A percentile compares a stretch with the other conserved stretches of the same genome.
These are phyloP conservation scores for Lycocorax pyrrhopterus DNA, from an alignment of 2,113 vertebrate species.

Conservation along the genomic window DNA sequence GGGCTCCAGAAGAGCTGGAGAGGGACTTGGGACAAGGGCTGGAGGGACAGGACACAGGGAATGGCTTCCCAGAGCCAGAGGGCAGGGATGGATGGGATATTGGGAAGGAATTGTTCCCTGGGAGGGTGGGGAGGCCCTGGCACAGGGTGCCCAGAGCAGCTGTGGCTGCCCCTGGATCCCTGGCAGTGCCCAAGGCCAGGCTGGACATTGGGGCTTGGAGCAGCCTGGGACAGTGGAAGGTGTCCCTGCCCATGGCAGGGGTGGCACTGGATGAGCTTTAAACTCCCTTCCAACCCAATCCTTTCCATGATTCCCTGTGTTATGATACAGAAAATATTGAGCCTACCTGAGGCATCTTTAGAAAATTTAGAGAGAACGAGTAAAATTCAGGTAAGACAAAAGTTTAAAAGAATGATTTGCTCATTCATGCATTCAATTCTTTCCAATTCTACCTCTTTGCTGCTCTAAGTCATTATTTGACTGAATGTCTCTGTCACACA, in stretches of 20 bases:
- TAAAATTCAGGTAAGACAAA: background rate
- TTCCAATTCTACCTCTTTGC: background rate
- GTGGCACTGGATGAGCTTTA: rapidly evolving
- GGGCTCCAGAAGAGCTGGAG: background rate
- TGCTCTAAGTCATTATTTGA: background rate
- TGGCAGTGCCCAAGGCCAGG: background rate
- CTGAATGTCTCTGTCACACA: background rate
- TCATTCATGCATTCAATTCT: background rate
- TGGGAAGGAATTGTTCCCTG: background rate
- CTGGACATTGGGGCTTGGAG: rapidly evolving
- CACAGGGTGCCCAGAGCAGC: background rate
- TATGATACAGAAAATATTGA: background rate
- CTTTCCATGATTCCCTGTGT: background rate
- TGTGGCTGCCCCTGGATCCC: background rate
- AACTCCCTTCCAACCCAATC: background rate
- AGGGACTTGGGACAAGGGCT: background rate
- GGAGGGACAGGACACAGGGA: background rate
- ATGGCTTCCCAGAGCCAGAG: background rate
- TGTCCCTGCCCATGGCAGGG: background rate
- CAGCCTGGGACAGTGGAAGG: background rate
- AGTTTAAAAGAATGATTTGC: background rate
- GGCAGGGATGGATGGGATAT: background rate
- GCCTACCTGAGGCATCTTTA: background rate
- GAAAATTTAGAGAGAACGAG: background rate
- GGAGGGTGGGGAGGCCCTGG: background rate